Conservation (phyloP, 1,140 invertebrate genomes). For the Ooceraea biroi region DNA sequence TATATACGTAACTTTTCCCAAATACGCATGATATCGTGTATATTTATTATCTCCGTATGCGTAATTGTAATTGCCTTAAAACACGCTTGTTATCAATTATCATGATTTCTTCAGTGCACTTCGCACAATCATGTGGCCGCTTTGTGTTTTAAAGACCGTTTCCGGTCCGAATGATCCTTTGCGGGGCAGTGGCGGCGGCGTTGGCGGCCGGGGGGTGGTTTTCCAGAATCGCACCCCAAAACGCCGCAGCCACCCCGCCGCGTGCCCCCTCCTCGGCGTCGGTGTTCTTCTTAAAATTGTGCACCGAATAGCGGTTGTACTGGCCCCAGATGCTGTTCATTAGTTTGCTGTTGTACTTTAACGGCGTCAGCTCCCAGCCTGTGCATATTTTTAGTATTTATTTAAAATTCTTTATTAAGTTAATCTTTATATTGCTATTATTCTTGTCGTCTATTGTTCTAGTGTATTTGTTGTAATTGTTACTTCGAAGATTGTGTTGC, state of each 20-base stretch:
- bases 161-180: not conserved
- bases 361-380: constrained; percentile 87
- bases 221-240: constrained; percentile 63
- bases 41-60: constrained; percentile 4
- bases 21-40: not conserved
- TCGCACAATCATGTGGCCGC: not conserved
- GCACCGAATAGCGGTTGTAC: constrained; percentile 94
- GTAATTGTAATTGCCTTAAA: not conserved
- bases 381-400: constrained; percentile 14
- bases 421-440: not conserved
- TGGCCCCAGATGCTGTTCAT: constrained; percentile 97
- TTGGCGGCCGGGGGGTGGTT: constrained; percentile 35
- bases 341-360: constrained; percentile 93
- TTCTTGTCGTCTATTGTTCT: not conserved
- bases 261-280: constrained; percentile 85
- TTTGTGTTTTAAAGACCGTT: constrained; percentile 4
- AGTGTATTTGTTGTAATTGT: not conserved
- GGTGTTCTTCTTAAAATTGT: constrained; percentile 93
- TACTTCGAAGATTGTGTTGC: too few relatives aligned
- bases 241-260: constrained; percentile 63
- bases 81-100: not conserved
- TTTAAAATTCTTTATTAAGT: not conserved
- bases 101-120: not conserved
- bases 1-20: too few relatives aligned
- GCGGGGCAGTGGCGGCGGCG: constrained; percentile 26